phyloP scores from a whole-genome alignment of 2,888 invertebrate genomes.

The Tiliacea citrago region DNA sequence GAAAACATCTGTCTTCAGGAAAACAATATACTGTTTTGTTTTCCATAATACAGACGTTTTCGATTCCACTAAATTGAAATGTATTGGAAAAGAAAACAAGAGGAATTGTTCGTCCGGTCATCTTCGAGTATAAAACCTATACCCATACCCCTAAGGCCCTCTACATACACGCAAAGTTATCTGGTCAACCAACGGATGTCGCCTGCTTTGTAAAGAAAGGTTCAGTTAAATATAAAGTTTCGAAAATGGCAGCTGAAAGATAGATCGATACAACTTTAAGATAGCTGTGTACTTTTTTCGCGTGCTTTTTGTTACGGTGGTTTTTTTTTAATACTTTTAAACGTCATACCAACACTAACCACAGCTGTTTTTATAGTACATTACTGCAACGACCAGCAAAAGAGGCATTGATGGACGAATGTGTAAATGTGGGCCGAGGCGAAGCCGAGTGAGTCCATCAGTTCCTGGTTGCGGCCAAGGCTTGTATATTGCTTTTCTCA shows the following conservation, averaged over 20 bases:
- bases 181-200: background rate
- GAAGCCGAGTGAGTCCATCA: too few relatives aligned
- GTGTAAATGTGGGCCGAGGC: too few relatives aligned
- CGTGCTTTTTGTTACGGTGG: background rate
- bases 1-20: background rate
- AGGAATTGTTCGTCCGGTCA: background rate
- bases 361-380: too few relatives aligned
- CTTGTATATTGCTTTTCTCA: too few relatives aligned
- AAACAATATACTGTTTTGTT: background rate
- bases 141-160: background rate
- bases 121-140: background rate
- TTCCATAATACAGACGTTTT: too few relatives aligned
- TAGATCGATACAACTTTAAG: background rate
- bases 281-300: background rate
- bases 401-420: too few relatives aligned
- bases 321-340: too few relatives aligned
- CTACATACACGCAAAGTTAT: background rate
- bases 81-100: constrained; percentile 12
- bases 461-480: too few relatives aligned
- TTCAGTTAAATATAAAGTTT: too few relatives aligned
- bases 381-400: too few relatives aligned
- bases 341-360: too few relatives aligned
- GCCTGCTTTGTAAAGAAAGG: background rate
- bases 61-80: constrained; percentile 10
- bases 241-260: background rate